phyloP scores from a whole-genome alignment of 2,113 vertebrate species.

The Hemibagrus wyckioides region DNA sequence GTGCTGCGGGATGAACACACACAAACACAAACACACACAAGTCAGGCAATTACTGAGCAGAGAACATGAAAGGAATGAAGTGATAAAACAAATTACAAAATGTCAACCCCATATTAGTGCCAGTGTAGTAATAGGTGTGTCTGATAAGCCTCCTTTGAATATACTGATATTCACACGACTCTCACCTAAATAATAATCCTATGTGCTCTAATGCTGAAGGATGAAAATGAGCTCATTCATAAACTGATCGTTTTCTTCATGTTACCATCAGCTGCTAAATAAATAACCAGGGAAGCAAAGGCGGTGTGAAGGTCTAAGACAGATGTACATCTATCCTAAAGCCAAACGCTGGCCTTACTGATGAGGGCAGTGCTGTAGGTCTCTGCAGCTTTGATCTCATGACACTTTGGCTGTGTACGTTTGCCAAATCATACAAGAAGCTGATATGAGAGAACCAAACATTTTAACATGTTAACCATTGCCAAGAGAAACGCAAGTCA shows the following conservation, averaged over 20 bases:
- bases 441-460: conserved; percentile 3
- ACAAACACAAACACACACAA: conserved; percentile 33
- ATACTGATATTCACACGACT: not conserved
- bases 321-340: conserved; percentile 25
- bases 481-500: not conserved
- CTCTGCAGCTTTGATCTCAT: conserved; percentile 34
- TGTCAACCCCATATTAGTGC: not conserved
- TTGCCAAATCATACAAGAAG: conserved; percentile 31
- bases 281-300: not conserved
- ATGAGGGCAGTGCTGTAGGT: conserved; percentile 14
- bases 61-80: not conserved
- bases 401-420: not conserved
- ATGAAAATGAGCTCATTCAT: conserved; percentile 3
- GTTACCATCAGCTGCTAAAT: not conserved
- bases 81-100: not conserved
- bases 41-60: not conserved
- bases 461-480: not conserved
- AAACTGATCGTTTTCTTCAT: not conserved
- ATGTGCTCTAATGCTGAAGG: not conserved
- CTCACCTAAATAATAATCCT: not conserved
- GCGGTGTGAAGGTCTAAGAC: not conserved
- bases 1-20: conserved; percentile 70
- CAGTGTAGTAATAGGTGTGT: not conserved
- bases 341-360: conserved; percentile 19
- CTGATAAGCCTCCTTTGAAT: not conserved